Evolutionary conservation across 2,797 vertebrate species (phyloP).

Genomic region (Lithobates pipiens): DNA sequence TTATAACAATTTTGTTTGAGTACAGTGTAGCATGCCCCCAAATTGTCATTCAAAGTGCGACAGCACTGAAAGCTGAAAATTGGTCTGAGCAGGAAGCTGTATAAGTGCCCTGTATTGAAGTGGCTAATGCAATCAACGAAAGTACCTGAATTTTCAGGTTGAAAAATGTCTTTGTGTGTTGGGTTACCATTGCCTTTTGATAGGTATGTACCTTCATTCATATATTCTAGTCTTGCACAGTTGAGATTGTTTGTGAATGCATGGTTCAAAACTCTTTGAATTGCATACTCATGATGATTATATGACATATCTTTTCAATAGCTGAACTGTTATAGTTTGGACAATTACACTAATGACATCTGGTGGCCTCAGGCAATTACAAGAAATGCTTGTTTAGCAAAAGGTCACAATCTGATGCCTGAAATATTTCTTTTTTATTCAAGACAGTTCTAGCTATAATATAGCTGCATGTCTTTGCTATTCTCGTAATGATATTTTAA

Average conservation of each 20-base stretch:
- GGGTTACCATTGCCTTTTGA: neutral
- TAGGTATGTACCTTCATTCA: neutral
- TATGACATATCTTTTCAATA: conserved; percentile 65
- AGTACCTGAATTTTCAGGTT: no score
- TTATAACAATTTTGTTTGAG: no score
- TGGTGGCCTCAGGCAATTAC: conserved; percentile 66
- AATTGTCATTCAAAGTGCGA: no score
- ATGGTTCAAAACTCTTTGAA: conserved; percentile 61
- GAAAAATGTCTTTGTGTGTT: no score
- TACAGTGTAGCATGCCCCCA: no score
- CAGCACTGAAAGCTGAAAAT: no score
- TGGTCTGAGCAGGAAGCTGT: no score
- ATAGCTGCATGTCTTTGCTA: neutral
- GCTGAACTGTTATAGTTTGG: conserved; percentile 54
- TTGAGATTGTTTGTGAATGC: conserved; percentile 55
- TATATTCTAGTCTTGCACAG: neutral
- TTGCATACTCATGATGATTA: conserved; percentile 55
- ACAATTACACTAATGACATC: conserved; percentile 61
- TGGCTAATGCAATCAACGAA: no score
- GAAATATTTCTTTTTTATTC: conserved; percentile 63
- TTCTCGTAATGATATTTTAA: neutral
- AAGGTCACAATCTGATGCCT: conserved; percentile 67
- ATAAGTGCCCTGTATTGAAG: no score
- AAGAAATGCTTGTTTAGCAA: conserved; percentile 67
- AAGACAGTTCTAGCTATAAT: conserved; percentile 45